phyloP scores from a whole-genome alignment of 1,140 invertebrate species.

The Metopolophium dirhodum region DNA sequence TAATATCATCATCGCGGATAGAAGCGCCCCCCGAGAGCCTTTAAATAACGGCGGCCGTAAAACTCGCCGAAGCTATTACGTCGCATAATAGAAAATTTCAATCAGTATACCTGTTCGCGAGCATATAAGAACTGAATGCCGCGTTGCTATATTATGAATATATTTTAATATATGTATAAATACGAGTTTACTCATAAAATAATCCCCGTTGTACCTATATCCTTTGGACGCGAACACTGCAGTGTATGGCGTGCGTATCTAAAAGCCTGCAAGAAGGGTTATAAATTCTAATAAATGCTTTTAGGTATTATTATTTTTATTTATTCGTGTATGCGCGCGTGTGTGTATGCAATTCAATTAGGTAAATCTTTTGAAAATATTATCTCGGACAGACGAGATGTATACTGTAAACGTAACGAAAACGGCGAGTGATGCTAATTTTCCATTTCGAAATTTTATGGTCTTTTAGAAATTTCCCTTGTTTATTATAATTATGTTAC shows the following conservation, averaged over 20 bases:
- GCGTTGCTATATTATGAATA: not conserved
- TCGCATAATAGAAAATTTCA: constrained; percentile 4
- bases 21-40: not conserved
- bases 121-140: not conserved
- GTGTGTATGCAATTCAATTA: not conserved
- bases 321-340: not conserved
- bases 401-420: not conserved
- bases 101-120: not conserved
- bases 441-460: not conserved
- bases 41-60: not conserved
- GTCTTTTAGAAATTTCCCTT: not conserved
- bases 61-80: not conserved
- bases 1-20: not conserved
- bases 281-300: not conserved
- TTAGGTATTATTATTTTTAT: not conserved
- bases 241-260: not conserved
- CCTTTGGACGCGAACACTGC: not conserved
- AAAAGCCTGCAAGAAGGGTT: not conserved
- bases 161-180: not conserved
- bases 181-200: not conserved
- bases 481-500: constrained; percentile 2
- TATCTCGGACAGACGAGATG: not conserved
- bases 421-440: not conserved
- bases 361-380: not conserved
- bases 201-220: not conserved